Evolutionary conservation across 2,888 invertebrate species (phyloP).

Genomic region (Empis livida): DNA sequence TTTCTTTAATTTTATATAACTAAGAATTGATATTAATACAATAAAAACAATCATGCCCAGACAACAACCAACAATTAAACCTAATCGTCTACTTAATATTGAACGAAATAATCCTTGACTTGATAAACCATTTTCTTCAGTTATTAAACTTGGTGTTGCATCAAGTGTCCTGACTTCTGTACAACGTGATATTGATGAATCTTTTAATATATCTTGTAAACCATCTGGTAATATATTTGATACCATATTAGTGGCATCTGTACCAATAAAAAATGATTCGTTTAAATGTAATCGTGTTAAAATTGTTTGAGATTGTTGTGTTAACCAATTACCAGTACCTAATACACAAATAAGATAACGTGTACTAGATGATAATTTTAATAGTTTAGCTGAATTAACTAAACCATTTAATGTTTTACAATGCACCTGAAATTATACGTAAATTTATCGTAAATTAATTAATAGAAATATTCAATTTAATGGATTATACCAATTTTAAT

Average conservation of each 20-base stretch:
- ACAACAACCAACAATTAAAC: conserved; percentile 74
- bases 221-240: conserved; percentile 48
- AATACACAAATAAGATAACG: conserved; percentile 78
- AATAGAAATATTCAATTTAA: too few relatives aligned
- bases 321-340: conserved; percentile 66
- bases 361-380: conserved; percentile 62
- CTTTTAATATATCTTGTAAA: conserved; percentile 45
- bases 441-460: background rate
- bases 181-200: conserved; percentile 63
- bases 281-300: conserved; percentile 30
- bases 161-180: conserved; percentile 63
- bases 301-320: conserved; percentile 31
- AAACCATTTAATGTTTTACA: conserved; percentile 62
- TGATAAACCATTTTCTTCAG: conserved; percentile 42
- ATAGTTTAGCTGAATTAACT: conserved; percentile 59
- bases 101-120: conserved; percentile 60
- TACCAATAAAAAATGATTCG: conserved; percentile 18
- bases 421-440: conserved; percentile 54
- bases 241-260: conserved; percentile 12
- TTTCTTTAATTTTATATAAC: conserved; percentile 75
- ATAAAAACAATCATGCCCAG: conserved; percentile 78
- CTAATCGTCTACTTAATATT: conserved; percentile 66
- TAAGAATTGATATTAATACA: conserved; percentile 68
- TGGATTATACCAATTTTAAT: too few relatives aligned
- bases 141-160: conserved; percentile 48